Base-by-base conservation (phyloP, 2,797 vertebrate species). In the Buceros bicornis region DNA sequence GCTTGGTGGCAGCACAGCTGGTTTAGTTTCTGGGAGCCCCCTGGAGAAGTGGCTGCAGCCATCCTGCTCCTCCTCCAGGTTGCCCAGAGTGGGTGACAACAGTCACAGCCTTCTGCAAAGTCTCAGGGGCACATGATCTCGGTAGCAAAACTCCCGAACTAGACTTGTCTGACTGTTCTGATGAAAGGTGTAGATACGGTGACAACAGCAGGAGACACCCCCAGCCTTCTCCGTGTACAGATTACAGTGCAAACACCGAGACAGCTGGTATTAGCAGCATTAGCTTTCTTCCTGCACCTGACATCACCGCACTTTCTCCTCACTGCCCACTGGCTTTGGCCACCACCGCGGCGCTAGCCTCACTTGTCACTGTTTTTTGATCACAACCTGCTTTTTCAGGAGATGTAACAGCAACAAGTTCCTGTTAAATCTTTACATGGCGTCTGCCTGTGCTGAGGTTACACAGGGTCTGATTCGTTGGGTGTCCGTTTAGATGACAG, bases 361-460 rank as follows among this genome's bases (percentile, higher is more conserved):
- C 37, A 0, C 58, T 35, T 50, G 26, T 47, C 48, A 2, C 42
- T 1, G 24, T 1, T 6, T 43, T 56, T 43, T 11, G n/a, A 7
- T 45, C 45, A 8, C n/a, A 20, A 2, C 50, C 5, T 2, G 2
- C 45, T 21, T 35, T 61, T 35, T 31, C 24, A 3, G 64, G 91
- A 69, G 94, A 16, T 64, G 82, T 10, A 50, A 42, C 33, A 70
- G 94, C 79, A 92, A 82, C 90, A 70, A 64, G 94, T 91, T 65
- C 24, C 58, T 28, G 29, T 37, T 4, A 28, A 25, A 25, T 11
- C 72, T 35, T 37, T 25, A 7, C 25, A 0, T 11, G 12, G 43
- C 9, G 18, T 12, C 37, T 56, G 11, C 13, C 24, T 31, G 70
- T 21, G 42, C 64, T 29, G 28, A 13, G 40, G 26, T 14, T 8